Evolutionary conservation across 1,140 invertebrate species (phyloP).

Genomic region (Lepeophtheirus salmonis): DNA sequence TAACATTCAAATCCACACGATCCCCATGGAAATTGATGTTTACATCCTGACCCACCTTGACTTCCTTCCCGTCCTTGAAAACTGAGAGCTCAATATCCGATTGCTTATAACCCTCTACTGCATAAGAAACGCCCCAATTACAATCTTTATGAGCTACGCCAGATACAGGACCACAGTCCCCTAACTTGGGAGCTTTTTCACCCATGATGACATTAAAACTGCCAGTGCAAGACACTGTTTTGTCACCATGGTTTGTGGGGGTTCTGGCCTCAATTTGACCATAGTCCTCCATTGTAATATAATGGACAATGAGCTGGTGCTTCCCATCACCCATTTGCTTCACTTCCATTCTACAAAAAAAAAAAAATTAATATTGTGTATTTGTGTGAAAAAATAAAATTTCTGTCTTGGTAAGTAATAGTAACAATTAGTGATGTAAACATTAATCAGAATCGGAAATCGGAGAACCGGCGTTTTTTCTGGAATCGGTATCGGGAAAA

Average conservation of each 20-base stretch:
- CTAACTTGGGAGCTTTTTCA: constrained; percentile 8
- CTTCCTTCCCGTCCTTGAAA: constrained; percentile 15
- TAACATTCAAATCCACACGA: constrained; percentile 53
- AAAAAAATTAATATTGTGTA: too few relatives aligned
- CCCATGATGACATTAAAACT: constrained; percentile 11
- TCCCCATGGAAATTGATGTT: constrained; percentile 7
- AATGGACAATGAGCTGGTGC: constrained; percentile 63
- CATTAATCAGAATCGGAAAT: too few relatives aligned
- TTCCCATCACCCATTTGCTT: constrained; percentile 77
- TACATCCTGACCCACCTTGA: constrained; percentile 12
- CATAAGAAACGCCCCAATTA: constrained; percentile 11
- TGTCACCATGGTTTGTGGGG: constrained; percentile 10
- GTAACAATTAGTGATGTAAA: too few relatives aligned
- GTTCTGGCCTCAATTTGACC: constrained; percentile 10
- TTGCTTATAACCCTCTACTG: constrained; percentile 10
- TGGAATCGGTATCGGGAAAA: too few relatives aligned
- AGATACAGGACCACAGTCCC: constrained; percentile 6
- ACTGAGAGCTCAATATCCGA: constrained; percentile 8
- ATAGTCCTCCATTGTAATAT: constrained; percentile 8
- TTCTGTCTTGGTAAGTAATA: too few relatives aligned
- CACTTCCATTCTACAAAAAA: constrained; percentile 46
- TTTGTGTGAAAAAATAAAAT: too few relatives aligned
- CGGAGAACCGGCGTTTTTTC: too few relatives aligned
- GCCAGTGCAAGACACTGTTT: not conserved
- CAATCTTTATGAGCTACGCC: constrained; percentile 17